Conservation (phyloP, 2,888 invertebrate species). For the Heterodera filipjevi region DNA sequence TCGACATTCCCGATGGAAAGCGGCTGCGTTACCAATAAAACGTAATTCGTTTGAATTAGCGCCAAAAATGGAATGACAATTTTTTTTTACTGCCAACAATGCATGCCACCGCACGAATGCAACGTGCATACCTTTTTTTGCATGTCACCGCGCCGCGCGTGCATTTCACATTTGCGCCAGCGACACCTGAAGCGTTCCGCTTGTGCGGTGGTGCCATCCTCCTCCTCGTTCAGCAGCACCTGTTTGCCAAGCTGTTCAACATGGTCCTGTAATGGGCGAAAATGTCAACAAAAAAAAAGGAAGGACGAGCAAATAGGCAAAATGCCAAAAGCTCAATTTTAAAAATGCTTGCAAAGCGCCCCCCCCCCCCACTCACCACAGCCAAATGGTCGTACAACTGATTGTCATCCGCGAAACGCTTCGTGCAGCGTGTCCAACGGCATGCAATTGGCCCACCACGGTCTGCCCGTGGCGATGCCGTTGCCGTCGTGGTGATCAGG, state of each 20-base stretch:
- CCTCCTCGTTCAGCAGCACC: neutral
- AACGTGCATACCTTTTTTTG: constrained; percentile 40
- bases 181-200: constrained; percentile 35
- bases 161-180: constrained; percentile 45
- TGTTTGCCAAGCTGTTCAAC: constrained; percentile 22
- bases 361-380: constrained; percentile 12
- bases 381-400: constrained; percentile 41
- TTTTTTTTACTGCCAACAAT: neutral
- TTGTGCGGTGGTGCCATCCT: neutral
- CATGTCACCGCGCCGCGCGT: constrained; percentile 36
- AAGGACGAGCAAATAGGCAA: too few species aligned
- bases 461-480: neutral
- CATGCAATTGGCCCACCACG: constrained; percentile 21
- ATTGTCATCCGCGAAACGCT: constrained; percentile 34
- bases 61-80: neutral
- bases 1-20: too few species aligned
- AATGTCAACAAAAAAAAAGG: too few species aligned
- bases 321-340: too few species aligned
- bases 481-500: neutral
- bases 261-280: constrained; percentile 15
- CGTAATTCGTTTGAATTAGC: too few species aligned
- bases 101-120: neutral
- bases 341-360: too few species aligned
- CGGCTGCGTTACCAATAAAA: too few species aligned
- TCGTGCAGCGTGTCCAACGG: constrained; percentile 35